Conservation (phyloP, 2,113 vertebrate genomes). For the Antidorcas marsupialis region DNA sequence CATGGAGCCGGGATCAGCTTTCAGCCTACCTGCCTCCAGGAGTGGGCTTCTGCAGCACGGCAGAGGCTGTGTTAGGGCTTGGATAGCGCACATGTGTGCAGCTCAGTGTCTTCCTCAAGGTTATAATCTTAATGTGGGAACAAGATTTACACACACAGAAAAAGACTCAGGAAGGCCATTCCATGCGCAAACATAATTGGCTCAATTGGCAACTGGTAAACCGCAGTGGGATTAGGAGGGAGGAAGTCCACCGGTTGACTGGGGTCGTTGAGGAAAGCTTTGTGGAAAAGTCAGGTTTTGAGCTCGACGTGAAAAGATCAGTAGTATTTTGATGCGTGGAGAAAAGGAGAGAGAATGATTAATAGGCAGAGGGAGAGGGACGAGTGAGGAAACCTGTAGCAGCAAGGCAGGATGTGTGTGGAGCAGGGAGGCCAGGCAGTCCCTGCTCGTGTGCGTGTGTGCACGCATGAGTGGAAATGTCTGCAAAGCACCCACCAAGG, state of each 20-base stretch:
- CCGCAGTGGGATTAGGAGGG: neutral
- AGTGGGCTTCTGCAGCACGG: neutral
- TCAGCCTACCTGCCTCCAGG: neutral
- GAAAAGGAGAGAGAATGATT: neutral
- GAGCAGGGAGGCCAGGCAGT: no score
- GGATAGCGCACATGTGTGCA: rapidly evolving
- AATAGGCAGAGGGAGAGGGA: neutral
- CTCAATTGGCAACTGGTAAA: neutral
- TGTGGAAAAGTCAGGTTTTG: neutral
- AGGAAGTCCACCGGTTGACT: neutral
- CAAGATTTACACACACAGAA: neutral
- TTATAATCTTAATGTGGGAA: neutral
- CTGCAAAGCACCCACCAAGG: neutral
- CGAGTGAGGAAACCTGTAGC: neutral
- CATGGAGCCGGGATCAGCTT: neutral
- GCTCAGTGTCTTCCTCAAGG: neutral
- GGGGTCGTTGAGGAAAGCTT: neutral
- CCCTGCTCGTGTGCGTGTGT: neutral
- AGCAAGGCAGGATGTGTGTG: neutral
- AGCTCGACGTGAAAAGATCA: neutral
- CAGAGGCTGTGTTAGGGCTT: rapidly evolving
- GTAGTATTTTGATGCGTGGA: neutral
- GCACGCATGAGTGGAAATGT: neutral
- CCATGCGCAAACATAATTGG: rapidly evolving
- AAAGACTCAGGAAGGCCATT: neutral